Conservation (phyloP, 2,797 vertebrate genomes). For the Glyptemys insculpta region DNA sequence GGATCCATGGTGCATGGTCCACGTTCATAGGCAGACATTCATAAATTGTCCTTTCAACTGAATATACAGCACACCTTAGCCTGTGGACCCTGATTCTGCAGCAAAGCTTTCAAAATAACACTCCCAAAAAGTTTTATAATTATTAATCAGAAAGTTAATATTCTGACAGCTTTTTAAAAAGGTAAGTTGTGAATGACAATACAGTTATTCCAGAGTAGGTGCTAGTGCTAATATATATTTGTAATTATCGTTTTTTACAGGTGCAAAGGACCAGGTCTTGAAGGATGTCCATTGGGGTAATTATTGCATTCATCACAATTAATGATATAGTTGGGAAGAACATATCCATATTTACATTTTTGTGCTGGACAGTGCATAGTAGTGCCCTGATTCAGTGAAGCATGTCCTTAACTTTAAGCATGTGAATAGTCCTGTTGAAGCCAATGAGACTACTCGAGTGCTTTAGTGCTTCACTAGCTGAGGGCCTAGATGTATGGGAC, state of each 20-base stretch:
- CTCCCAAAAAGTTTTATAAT: background rate
- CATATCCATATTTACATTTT: background rate
- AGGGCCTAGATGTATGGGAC: no score
- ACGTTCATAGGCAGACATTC: background rate
- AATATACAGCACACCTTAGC: background rate
- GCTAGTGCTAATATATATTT: constrained; percentile 4
- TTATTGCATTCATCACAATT: constrained; percentile 44
- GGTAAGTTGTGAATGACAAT: background rate
- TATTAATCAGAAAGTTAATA: constrained; percentile 12
- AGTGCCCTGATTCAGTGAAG: background rate
- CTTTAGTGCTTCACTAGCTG: background rate
- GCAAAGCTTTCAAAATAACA: background rate
- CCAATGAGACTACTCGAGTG: background rate
- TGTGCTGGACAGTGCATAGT: background rate
- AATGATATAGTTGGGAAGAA: constrained; percentile 28
- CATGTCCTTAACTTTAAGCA: background rate
- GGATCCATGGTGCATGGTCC: background rate
- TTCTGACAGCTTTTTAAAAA: constrained; percentile 6
- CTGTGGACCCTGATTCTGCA: background rate
- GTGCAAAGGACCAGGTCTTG: constrained; percentile 88
- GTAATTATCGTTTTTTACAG: constrained; percentile 78
- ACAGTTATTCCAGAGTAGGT: background rate
- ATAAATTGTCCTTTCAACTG: background rate
- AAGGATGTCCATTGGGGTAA: constrained; percentile 86
- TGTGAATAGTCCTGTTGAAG: background rate